Evolutionary conservation across 1,140 invertebrate genomes (phyloP).

Genomic region (Apocrypta bakeri): DNA sequence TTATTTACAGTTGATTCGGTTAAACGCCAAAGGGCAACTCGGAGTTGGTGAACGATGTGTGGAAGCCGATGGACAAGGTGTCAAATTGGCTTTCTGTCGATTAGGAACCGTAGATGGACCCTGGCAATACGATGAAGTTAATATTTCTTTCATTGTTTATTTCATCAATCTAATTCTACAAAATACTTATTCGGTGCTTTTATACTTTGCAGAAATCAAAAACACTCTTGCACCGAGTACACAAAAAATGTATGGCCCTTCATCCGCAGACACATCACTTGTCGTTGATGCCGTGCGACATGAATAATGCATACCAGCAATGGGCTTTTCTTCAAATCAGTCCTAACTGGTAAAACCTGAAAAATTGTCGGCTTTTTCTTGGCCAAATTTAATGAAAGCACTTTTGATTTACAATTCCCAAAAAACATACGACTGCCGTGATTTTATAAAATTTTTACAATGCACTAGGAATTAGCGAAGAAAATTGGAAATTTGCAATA

Average conservation of each 20-base stretch:
- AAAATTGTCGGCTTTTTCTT: background rate
- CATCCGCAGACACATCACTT: slow-evolving; percentile 88
- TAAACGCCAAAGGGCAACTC: slow-evolving; percentile 95
- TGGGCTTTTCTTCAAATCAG: slow-evolving; percentile 89
- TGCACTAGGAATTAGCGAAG: background rate
- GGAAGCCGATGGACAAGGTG: slow-evolving; percentile 87
- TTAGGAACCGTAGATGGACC: slow-evolving; percentile 94
- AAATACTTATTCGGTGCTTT: slow-evolving; percentile 11
- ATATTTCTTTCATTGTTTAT: slow-evolving; percentile 38
- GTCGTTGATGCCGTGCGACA: slow-evolving; percentile 86
- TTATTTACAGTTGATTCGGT: slow-evolving; percentile 83
- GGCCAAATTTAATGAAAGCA: background rate
- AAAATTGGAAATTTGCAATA: background rate
- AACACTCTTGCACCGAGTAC: slow-evolving; percentile 85
- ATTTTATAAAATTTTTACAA: slow-evolving; percentile 7
- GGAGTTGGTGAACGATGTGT: slow-evolving; percentile 97
- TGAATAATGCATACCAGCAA: slow-evolving; percentile 90
- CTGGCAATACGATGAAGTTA: slow-evolving; percentile 89
- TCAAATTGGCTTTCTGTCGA: slow-evolving; percentile 92
- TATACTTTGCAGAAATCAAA: slow-evolving; percentile 77
- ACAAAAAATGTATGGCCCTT: slow-evolving; percentile 89
- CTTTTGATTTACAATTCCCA: background rate
- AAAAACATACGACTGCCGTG: background rate
- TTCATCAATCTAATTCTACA: slow-evolving; percentile 15
- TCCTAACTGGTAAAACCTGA: slow-evolving; percentile 79